These are phyloP conservation scores for Xerus inauris DNA, from an alignment of 2,113 vertebrate species.

Conservation along the genomic window DNA sequence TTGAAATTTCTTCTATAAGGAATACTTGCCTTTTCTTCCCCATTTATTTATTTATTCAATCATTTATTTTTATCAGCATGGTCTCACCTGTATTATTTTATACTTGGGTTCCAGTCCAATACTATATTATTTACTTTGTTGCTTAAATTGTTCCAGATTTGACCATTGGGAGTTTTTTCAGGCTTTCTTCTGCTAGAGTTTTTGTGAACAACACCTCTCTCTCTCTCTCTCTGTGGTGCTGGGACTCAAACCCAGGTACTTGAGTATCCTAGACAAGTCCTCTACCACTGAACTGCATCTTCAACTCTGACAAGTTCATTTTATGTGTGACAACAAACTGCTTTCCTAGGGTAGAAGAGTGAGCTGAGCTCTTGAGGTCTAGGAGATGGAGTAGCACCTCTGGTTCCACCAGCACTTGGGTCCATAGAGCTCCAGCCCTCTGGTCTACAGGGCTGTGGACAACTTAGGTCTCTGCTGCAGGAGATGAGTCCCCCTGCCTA, in stretches of 20 bases:
- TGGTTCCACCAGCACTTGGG: background rate
- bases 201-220: background rate
- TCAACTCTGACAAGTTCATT: background rate
- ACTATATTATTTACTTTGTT: background rate
- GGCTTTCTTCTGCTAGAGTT: background rate
- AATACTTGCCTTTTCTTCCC: background rate
- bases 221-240: background rate
- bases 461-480: background rate
- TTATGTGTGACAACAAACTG: background rate
- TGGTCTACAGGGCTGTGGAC: background rate
- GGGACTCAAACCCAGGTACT: background rate
- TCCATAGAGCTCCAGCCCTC: no score
- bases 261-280: background rate
- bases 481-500: background rate
- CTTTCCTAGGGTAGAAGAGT: background rate
- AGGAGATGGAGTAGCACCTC: accelerated
- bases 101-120: background rate
- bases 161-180: background rate
- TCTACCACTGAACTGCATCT: background rate
- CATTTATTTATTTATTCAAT: background rate
- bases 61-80: background rate
- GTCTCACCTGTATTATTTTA: background rate
- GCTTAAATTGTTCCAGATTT: no score
- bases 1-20: background rate
- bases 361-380: background rate